These are phyloP conservation scores for Bujurquina vittata DNA, from an alignment of 2,113 vertebrate species.

Conservation along the genomic window DNA sequence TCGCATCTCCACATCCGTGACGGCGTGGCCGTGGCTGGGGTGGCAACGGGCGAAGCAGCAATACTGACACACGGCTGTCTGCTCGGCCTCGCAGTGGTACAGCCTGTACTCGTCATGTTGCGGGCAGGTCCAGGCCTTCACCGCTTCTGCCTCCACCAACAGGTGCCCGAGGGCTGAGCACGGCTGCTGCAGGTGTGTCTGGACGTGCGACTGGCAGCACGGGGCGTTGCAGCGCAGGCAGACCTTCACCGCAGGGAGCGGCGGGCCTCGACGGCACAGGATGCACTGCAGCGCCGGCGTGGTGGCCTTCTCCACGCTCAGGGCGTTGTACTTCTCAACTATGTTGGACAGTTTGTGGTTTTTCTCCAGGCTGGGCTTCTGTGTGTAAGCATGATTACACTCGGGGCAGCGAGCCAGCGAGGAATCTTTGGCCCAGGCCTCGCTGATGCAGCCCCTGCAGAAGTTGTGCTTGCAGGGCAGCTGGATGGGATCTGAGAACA, in stretches of 20 bases:
- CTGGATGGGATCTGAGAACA: conserved; percentile 98
- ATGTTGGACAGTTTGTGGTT: conserved; percentile 99
- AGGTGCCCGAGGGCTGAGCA: conserved; percentile 96
- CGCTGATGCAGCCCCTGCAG: conserved; percentile 97
- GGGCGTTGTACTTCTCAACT: conserved; percentile 97
- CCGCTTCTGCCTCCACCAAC: conserved; percentile 95
- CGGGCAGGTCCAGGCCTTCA: conserved; percentile 97
- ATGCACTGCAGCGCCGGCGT: conserved; percentile 89
- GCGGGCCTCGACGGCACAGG: conserved; percentile 94
- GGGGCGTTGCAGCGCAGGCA: conserved; percentile 97
- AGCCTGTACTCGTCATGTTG: conserved; percentile 98
- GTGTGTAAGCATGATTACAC: conserved; percentile 98
- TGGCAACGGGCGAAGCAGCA: conserved; percentile 98
- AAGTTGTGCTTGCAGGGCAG: conserved; percentile 99
- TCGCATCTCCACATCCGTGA: conserved; percentile 97
- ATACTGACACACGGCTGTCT: conserved; percentile 98
- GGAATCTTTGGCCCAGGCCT: conserved; percentile 98
- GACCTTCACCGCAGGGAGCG: conserved; percentile 94
- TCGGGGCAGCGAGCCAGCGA: conserved; percentile 95
- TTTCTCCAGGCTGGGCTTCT: conserved; percentile 97
- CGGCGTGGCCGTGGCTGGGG: conserved; percentile 94
- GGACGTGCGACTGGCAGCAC: conserved; percentile 97
- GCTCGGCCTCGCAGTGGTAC: conserved; percentile 98
- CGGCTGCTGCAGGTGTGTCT: conserved; percentile 98
- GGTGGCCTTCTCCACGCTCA: conserved; percentile 75